Conservation (phyloP, 2,888 invertebrate genomes). For the Rhogogaster chlorosoma region DNA sequence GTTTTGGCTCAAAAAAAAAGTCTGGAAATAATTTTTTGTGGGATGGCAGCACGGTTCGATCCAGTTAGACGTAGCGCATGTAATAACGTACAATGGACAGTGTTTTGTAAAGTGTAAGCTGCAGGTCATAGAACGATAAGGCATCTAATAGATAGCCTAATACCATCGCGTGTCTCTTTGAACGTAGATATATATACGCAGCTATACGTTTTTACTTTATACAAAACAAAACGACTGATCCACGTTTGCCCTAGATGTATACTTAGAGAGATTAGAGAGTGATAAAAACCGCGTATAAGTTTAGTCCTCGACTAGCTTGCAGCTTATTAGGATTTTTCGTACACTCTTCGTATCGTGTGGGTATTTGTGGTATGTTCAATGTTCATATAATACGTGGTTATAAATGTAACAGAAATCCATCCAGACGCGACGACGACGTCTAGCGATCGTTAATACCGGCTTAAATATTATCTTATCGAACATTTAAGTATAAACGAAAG, state of each 20-base stretch:
- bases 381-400: not conserved
- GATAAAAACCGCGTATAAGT: not conserved
- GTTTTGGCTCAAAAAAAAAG: no score
- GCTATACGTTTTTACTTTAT: not conserved
- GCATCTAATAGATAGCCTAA: constrained; percentile 38
- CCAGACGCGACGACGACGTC: not conserved
- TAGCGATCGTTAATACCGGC: not conserved
- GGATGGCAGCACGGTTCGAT: not conserved
- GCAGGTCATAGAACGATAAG: constrained; percentile 47
- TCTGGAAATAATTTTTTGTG: not conserved
- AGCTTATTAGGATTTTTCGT: not conserved
- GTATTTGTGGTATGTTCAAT: not conserved
- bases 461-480: constrained; percentile 6
- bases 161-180: not conserved
- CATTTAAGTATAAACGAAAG: not conserved
- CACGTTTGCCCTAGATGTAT: constrained; percentile 47
- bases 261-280: constrained; percentile 15
- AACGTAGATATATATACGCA: not conserved
- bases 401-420: constrained; percentile 9
- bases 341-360: not conserved
- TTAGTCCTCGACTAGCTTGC: not conserved
- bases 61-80: not conserved
- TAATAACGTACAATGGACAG: constrained; percentile 10
- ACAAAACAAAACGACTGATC: constrained; percentile 42
- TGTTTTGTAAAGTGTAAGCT: constrained; percentile 19